Evolutionary conservation across 2,797 vertebrate genomes (phyloP).

Genomic region (Etheostoma nigrum): DNA sequence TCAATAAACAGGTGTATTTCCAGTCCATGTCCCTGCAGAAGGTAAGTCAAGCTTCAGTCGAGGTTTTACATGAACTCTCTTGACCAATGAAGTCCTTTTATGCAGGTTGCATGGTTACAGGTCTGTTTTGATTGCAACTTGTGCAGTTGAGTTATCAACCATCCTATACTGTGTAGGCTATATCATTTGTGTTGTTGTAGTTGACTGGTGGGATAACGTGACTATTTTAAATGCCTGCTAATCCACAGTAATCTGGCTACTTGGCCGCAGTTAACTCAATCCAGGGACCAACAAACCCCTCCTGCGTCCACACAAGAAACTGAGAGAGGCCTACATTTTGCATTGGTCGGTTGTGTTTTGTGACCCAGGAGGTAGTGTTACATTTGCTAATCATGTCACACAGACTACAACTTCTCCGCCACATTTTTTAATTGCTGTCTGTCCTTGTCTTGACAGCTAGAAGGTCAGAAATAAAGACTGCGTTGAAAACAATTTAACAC

Average conservation of each 20-base stretch:
- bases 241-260: conserved; percentile 84
- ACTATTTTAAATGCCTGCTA: conserved; percentile 84
- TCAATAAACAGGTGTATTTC: conserved; percentile 7
- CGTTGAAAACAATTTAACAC: conserved; percentile 1
- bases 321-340: conserved; percentile 8
- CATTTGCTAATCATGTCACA: conserved; percentile 50
- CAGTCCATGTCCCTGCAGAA: conserved; percentile 12
- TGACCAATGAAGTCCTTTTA: conserved; percentile 33
- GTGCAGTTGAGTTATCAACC: not conserved
- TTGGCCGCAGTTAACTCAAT: conserved; percentile 83
- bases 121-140: not conserved
- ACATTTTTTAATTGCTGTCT: conserved; percentile 8
- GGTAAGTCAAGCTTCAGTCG: conserved; percentile 33
- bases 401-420: conserved; percentile 31
- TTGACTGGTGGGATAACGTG: conserved; percentile 81
- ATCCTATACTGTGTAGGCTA: not conserved
- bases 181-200: conserved; percentile 58
- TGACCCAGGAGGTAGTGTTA: conserved; percentile 40
- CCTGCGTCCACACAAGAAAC: conserved; percentile 12
- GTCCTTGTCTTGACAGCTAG: conserved; percentile 56
- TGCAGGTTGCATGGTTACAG: not conserved
- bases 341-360: conserved; percentile 16
- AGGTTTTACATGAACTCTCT: conserved; percentile 33
- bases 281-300: conserved; percentile 59
- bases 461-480: conserved; percentile 60